Evolutionary conservation across 2,888 invertebrate species (phyloP), one percentile per base, ranked within the genome.

Genomic region (Noctua janthina): DNA sequence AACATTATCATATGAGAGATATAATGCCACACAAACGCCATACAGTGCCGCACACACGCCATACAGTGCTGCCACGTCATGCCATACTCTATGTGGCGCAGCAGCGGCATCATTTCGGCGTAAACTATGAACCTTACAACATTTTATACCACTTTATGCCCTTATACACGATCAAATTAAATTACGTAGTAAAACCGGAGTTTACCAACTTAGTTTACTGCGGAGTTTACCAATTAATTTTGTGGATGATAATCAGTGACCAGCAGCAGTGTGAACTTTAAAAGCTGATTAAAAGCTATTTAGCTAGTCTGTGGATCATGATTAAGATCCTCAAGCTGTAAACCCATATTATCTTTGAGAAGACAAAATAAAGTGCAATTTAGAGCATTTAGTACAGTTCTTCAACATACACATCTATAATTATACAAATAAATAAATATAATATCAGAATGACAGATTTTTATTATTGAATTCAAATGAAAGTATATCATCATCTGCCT

Each of bases 21-120:
- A 81, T 96, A 96, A 79, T 97, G 96, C 39, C 39, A 39, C 39
- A 39, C 2, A 39, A 39, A 84, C 97, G 96, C 97, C 97, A 97
- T 97, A 92, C 11, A 98, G 91, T 98, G 20, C 98, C 97, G 97
- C 98, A 98, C 8, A 97, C 97, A 89, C 97, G 98, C 97, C 87
- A 97, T 92, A 81, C 96, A 96, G 79, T 97, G 96, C 84, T 97
- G 96, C 97, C 97, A 97, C 0, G 96, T 94, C 91, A 98, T 94
- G 0, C 97, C 97, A 87, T 97, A 97, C 0, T 97, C 97, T 5
- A 97, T 93, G 17, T 94, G 95, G 39, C 93, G 94, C 46, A 97
- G 29, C 6, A 54, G 70, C 3, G 35, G 76, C 71, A 96, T 96
- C 92, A 43, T 95, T 2, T 95, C 88, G 0, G 95, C 90, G 83